Evolutionary conservation across 2,113 vertebrate genomes (phyloP).

Genomic region (Rhabdornis inornatus): DNA sequence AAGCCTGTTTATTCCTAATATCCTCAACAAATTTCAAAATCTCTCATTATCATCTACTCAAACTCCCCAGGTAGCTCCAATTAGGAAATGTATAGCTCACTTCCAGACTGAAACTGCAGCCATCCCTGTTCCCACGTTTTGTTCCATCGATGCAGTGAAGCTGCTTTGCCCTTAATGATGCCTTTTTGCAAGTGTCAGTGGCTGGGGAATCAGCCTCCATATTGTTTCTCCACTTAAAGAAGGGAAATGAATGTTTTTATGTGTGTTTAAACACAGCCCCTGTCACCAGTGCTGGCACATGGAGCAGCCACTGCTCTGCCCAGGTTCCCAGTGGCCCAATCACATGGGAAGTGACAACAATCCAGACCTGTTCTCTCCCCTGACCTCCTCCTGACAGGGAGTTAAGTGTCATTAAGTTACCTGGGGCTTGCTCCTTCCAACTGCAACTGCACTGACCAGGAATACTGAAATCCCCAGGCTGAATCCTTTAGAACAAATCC

Average conservation of each 20-base stretch:
- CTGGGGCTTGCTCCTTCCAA: neutral
- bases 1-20: neutral
- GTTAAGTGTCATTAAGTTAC: neutral
- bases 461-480: neutral
- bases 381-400: neutral
- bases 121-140: neutral
- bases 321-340: neutral
- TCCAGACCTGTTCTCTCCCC: neutral
- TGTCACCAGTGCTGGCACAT: neutral
- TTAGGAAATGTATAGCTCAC: neutral
- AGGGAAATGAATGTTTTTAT: neutral
- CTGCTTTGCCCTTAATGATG: neutral
- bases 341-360: neutral
- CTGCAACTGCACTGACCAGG: neutral
- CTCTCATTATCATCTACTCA: neutral
- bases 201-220: neutral
- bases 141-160: neutral
- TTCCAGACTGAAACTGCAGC: neutral
- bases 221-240: neutral
- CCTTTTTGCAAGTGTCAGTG: neutral
- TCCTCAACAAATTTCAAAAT: neutral
- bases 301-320: neutral
- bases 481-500: neutral
- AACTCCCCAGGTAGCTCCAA: neutral
- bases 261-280: neutral